These are phyloP conservation scores for Dufourea novaeangliae DNA, from an alignment of 1,140 invertebrate genomes.

Conservation along the genomic window DNA sequence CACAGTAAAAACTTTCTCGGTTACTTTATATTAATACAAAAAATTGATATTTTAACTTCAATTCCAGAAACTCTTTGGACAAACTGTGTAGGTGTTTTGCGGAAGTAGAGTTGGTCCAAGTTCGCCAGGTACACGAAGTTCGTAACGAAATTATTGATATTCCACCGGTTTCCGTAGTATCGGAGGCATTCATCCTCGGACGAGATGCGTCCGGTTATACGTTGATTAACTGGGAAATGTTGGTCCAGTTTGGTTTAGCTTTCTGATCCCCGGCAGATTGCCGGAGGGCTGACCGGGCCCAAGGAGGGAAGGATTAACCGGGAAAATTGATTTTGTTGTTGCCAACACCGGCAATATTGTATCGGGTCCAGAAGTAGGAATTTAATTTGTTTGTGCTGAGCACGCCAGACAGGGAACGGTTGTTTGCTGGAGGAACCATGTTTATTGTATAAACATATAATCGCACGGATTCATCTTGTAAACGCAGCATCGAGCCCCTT, in stretches of 20 bases:
- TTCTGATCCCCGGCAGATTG: not conserved
- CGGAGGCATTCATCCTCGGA: not conserved
- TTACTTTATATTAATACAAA: too few relatives aligned
- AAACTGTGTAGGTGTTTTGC: too few relatives aligned
- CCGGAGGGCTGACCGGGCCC: not conserved
- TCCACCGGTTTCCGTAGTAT: not conserved
- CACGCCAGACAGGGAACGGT: not conserved
- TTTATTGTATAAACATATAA: constrained; percentile 3
- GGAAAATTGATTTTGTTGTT: constrained; percentile 42
- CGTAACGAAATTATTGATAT: constrained; percentile 7
- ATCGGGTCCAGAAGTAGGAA: not conserved
- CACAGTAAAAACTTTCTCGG: too few relatives aligned
- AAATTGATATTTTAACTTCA: too few relatives aligned
- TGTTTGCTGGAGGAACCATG: not conserved
- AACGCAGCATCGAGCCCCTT: not conserved
- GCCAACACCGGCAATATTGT: constrained; percentile 1
- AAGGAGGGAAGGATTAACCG: constrained; percentile 32
- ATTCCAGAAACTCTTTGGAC: too few relatives aligned
- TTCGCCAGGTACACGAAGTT: not conserved
- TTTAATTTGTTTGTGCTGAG: constrained; percentile 34
- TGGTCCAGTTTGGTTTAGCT: constrained; percentile 21
- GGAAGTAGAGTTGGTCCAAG: not conserved
- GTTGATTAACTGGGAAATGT: not conserved
- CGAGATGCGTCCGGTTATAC: not conserved
- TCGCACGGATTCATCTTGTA: not conserved